Evolutionary conservation across 2,797 vertebrate species (phyloP), one percentile per base, ranked within the genome.

Genomic region (Tapera naevia): DNA sequence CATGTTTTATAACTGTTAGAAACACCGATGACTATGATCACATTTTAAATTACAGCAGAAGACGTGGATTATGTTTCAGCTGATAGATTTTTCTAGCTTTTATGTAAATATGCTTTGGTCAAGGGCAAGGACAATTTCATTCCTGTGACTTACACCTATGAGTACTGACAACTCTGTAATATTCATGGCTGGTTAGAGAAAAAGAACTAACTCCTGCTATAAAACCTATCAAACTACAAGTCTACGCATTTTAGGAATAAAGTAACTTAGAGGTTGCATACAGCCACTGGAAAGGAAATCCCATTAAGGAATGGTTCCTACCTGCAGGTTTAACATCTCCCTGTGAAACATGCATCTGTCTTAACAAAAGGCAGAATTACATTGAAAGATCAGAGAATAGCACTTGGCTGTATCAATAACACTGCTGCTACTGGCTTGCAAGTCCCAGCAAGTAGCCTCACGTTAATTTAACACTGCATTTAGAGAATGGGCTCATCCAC

Each of bases 261-360:
- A 89, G 33, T 74, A 78, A 78, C 45, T 43, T 39, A 79, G 21
- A 43, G 33, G 46, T 56, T 85, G 54, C 54, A 67, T 23, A 43
- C 8, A 48, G 54, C 18, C 54, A n/a, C 70, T 72, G 65, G 58
- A 93, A 25, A 64, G 62, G 54, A 96, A 92, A 93, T 51, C 17
- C 51, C 75, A 60, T 45, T 80, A 73, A 72, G 61, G 24, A 85
- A 80, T 4, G 5, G 33, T 28, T 80, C 35, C 74, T 80, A 89
- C 79, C 69, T 58, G 51, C 28, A 62, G 13, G 37, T 69, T 91
- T 87, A 91, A 32, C 73, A 72, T 48, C 58, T 66, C 25, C 39
- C 60, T 80, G 23, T 50, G 69, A 88, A 88, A 86, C 78, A 61
- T 9, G 11, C 33, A 46, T 37, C 22, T 74, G 13, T 81, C 82